phyloP scores from a whole-genome alignment of 2,797 vertebrate genomes.

The Chaetophractus vellerosus region DNA sequence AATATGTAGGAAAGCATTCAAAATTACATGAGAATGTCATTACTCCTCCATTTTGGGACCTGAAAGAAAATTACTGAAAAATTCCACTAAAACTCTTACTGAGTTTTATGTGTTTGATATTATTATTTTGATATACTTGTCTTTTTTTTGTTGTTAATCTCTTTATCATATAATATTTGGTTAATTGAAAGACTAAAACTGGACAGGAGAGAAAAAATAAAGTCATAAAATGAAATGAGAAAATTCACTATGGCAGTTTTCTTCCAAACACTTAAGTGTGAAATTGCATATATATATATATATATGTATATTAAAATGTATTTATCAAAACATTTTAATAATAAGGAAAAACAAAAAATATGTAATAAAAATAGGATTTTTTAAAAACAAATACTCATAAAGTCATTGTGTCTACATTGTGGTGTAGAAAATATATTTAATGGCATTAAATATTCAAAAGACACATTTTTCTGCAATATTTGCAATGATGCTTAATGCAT shows the following conservation, averaged over 20 bases:
- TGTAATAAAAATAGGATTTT: not conserved
- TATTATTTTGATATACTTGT: not conserved
- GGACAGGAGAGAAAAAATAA: not conserved
- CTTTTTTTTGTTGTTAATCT: not conserved
- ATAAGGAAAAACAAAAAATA: not conserved
- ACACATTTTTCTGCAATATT: not conserved
- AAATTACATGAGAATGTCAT: not conserved
- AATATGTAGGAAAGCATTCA: too few species aligned
- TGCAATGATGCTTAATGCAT: not conserved
- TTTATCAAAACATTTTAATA: not conserved
- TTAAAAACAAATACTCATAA: not conserved
- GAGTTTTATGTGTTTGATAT: not conserved
- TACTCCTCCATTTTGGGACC: not conserved
- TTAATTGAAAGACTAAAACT: not conserved
- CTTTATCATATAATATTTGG: not conserved
- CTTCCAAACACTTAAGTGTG: not conserved
- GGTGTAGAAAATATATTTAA: not conserved
- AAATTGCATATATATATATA: not conserved
- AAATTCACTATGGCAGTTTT: not conserved
- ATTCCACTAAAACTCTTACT: not conserved
- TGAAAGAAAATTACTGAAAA: not conserved
- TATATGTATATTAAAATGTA: not conserved
- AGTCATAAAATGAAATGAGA: not conserved
- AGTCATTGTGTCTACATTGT: too few species aligned
- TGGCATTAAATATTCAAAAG: not conserved